Conservation (phyloP, 2,888 invertebrate species). For the Drosophila melanosoma region DNA sequence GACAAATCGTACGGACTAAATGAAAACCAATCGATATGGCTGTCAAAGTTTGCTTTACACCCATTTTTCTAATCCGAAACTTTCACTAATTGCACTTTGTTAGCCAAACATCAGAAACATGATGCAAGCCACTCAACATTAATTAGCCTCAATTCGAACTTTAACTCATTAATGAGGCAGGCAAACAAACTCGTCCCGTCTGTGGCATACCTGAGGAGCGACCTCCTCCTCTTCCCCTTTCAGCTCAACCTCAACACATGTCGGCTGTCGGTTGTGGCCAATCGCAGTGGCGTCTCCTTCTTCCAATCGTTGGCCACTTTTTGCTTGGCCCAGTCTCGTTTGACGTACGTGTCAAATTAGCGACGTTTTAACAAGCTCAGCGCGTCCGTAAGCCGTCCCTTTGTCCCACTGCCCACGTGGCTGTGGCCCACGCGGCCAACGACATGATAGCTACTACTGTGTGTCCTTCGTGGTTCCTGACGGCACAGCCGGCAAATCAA, state of each 20-base stretch:
- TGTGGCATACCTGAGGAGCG: slow-evolving; percentile 28
- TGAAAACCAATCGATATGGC: slow-evolving; percentile 25
- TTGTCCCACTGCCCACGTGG: slow-evolving; percentile 9
- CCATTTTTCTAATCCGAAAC: slow-evolving; percentile 51
- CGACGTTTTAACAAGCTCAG: slow-evolving; percentile 79
- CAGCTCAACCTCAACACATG: slow-evolving; percentile 9
- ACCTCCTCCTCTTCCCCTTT: neutral
- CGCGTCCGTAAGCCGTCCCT: slow-evolving; percentile 58
- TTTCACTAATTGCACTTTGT: slow-evolving; percentile 78
- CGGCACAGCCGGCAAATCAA: slow-evolving; percentile 64
- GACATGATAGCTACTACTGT: slow-evolving; percentile 15
- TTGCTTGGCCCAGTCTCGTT: slow-evolving; percentile 35
- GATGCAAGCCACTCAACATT: slow-evolving; percentile 71
- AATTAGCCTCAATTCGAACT: slow-evolving; percentile 76
- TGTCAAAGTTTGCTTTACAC: slow-evolving; percentile 19
- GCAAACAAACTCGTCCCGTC: slow-evolving; percentile 62
- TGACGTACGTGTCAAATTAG: slow-evolving; percentile 80
- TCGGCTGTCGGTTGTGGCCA: slow-evolving; percentile 21
- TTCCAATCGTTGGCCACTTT: slow-evolving; percentile 31
- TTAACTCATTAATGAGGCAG: slow-evolving; percentile 78
- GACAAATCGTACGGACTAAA: neutral
- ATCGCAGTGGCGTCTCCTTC: slow-evolving; percentile 47
- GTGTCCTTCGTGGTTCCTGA: slow-evolving; percentile 35
- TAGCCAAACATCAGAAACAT: slow-evolving; percentile 51
- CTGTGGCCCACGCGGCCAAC: neutral